Evolutionary conservation across 1,140 invertebrate genomes (phyloP).

Genomic region (Aphelinus certus): DNA sequence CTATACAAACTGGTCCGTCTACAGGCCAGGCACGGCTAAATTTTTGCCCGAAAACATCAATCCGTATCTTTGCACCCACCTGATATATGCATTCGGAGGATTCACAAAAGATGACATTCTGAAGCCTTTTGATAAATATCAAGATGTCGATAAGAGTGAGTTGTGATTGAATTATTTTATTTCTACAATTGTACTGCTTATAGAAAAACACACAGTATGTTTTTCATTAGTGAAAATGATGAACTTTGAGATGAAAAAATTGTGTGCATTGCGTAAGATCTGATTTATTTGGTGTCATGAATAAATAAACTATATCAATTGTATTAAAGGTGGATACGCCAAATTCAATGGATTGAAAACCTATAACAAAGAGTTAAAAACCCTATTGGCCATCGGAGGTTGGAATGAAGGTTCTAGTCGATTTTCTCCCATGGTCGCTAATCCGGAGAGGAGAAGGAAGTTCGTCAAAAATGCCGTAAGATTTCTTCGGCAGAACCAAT

Average conservation of each 20-base stretch:
- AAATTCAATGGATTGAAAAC: conserved; percentile 93
- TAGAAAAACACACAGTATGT: too few relatives aligned
- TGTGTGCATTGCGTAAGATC: too few relatives aligned
- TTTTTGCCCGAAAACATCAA: conserved; percentile 96
- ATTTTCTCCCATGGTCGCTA: conserved; percentile 88
- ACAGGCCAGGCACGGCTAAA: conserved; percentile 86
- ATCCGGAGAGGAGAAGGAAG: conserved; percentile 76
- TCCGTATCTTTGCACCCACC: conserved; percentile 93
- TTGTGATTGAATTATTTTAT: neutral
- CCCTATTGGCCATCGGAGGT: conserved; percentile 92
- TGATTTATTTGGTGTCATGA: conserved; percentile 21
- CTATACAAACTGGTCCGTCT: conserved; percentile 95
- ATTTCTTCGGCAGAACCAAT: conserved; percentile 90
- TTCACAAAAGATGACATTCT: conserved; percentile 90
- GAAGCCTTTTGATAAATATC: conserved; percentile 93
- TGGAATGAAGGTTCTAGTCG: conserved; percentile 95
- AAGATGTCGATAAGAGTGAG: conserved; percentile 93
- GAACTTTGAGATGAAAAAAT: too few relatives aligned
- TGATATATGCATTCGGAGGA: conserved; percentile 94
- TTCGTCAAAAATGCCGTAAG: conserved; percentile 88
- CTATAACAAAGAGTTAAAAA: conserved; percentile 93
- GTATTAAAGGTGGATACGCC: conserved; percentile 85
- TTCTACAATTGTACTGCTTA: neutral
- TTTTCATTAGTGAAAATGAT: neutral
- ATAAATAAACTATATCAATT: conserved; percentile 19